Evolutionary conservation across 2,888 invertebrate species (phyloP).

Genomic region (Polydrusus tereticollis): DNA sequence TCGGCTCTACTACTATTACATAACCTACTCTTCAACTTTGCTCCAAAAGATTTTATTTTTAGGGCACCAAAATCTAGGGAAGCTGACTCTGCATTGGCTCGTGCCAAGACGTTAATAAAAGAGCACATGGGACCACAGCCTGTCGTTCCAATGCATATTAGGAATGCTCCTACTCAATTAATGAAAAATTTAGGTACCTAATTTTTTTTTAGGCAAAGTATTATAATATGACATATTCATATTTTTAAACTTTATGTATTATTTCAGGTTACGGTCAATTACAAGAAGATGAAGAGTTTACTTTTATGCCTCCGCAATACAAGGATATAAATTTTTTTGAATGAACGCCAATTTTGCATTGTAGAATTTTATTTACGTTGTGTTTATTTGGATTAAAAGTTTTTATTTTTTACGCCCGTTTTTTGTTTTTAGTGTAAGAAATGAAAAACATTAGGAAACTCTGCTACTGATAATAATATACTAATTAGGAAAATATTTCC

Average conservation of each 20-base stretch:
- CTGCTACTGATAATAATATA: too few species aligned
- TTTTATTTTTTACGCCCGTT: neutral
- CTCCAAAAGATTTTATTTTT: neutral
- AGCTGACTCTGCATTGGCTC: constrained; percentile 68
- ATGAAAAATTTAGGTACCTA: constrained; percentile 83
- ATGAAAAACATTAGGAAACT: too few species aligned
- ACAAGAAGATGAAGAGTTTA: constrained; percentile 71
- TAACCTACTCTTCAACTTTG: neutral
- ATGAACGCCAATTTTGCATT: constrained; percentile 43
- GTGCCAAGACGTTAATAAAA: constrained; percentile 73
- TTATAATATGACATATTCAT: too few species aligned
- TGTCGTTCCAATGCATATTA: constrained; percentile 80
- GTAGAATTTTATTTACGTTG: constrained; percentile 20
- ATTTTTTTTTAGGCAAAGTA: too few species aligned
- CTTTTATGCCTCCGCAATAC: constrained; percentile 79
- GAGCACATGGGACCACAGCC: constrained; percentile 79
- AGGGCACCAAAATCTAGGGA: constrained; percentile 82
- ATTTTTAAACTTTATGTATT: constrained; percentile 27
- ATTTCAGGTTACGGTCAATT: constrained; percentile 73
- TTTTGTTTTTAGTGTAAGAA: neutral
- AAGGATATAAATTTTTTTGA: constrained; percentile 74
- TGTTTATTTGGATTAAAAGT: neutral
- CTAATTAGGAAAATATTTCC: too few species aligned
- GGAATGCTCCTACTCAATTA: constrained; percentile 84
- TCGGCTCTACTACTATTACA: too few species aligned